Conservation (phyloP, 2,888 invertebrate species). For the Rhagophthalmus giganteus region DNA sequence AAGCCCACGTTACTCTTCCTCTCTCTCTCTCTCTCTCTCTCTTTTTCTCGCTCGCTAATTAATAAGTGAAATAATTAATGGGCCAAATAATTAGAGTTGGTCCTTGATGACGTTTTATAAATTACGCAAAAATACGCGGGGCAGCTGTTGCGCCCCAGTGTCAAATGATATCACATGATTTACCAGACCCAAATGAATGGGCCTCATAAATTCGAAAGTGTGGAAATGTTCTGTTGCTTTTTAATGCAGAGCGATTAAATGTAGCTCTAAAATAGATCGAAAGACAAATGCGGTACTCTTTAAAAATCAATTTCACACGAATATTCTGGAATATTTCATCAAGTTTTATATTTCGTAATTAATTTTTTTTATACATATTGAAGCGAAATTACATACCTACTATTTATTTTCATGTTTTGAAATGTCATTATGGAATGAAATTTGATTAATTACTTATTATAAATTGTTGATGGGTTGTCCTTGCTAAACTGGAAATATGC, state of each 20-base stretch:
- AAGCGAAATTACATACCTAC: too few species aligned
- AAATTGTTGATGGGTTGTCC: too few species aligned
- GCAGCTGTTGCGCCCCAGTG: slow-evolving; percentile 21
- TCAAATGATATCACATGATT: slow-evolving; percentile 21
- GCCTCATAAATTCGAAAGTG: slow-evolving; percentile 11
- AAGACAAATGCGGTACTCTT: neutral
- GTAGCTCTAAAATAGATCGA: neutral
- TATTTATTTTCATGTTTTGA: too few species aligned
- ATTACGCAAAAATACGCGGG: slow-evolving; percentile 31
- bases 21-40: slow-evolving; percentile 6
- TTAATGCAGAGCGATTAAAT: neutral
- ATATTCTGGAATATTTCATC: too few species aligned
- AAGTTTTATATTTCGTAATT: too few species aligned
- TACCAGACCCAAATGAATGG: slow-evolving; percentile 16
- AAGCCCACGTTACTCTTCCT: slow-evolving; percentile 7
- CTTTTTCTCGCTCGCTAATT: too few species aligned
- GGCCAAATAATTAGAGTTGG: slow-evolving; percentile 35
- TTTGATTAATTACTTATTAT: too few species aligned
- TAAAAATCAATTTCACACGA: neutral
- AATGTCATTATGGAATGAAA: too few species aligned
- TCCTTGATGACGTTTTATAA: slow-evolving; percentile 36
- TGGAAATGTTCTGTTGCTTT: neutral
- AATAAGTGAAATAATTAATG: slow-evolving; percentile 36
- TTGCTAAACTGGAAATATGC: too few species aligned
- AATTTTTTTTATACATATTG: too few species aligned